Evolutionary conservation across 2,113 vertebrate species (phyloP), one percentile per base, ranked within the genome.

Genomic region (Sphyrna mokarran): DNA sequence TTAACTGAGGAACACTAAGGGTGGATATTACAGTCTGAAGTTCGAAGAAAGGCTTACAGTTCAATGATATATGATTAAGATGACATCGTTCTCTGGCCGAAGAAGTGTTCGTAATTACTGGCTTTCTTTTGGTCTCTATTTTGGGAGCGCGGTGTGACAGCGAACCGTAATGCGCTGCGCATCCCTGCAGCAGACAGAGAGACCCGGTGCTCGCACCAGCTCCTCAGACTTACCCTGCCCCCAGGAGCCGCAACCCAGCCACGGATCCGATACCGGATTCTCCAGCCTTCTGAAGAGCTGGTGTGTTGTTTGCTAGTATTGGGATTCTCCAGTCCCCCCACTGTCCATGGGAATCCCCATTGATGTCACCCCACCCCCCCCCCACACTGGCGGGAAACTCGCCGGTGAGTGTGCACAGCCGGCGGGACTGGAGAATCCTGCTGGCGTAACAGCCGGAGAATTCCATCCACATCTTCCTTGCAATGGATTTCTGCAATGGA

Each of bases 31-130:
- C 80, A 63, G 61, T 66, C 58, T 83, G 61, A 91, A 63, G 87
- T 63, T 63, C 63, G 87, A 29, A 66, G 89, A 93, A 93, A 93
- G n/a, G 89, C 89, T 93, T 22, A 66, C 16, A 37, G 89, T 93
- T 93, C 37, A 63, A 61, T 66, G 61, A 93, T 93, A 93, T 68
- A 37, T 93, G 61, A 93, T 93, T 93, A 93, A 93, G 61, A 93
- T 58, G 86, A 89, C 86, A 89, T 18, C 89, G 66, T 37, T 37
- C 58, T 93, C 89, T 93, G 89, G 61, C 61, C 89, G 20, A 93
- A 22, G 89, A 68, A 37, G 61, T 61, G 20, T n/a, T 66, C 7
- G 7, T 93, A 93, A 93, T 93, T 93, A 93, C 89, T 66, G 61
- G n/a, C 61, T 66, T 16, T 93, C 66, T 93, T 93, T 63, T 54